Evolutionary conservation across 2,113 vertebrate genomes (phyloP), one percentile per base, ranked within the genome.

Genomic region (Syngnathus floridae): DNA sequence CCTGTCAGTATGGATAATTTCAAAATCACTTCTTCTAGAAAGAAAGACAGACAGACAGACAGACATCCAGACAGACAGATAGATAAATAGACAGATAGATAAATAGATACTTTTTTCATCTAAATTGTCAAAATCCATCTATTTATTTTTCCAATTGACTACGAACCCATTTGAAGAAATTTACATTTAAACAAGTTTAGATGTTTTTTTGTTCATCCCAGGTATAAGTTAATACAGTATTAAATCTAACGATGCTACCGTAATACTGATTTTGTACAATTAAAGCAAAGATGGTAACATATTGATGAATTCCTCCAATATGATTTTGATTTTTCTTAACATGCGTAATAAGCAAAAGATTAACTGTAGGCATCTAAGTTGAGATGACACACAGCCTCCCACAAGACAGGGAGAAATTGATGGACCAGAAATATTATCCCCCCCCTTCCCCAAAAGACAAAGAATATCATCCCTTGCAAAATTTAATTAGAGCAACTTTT

Each of bases 361-460:
- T 31, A 56, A 56, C 26, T 56, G 14, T 14, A 56, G 54, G 13
- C 12, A 35, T 26, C 43, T 31, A 46, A 67, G 43, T n/a, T 43
- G 55, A 77, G 64, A 69, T 86, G 66, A 73, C 71, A 74, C 72
- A 82, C 79, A 61, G 58, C 2, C 49, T 61, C 35, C 62, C 1
- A n/a, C 73, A 63, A 1, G 73, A 56, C 26, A 14, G 26, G 31
- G 13, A 35, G 11, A 57, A 71, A 31, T 1, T 62, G 19, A 55
- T 63, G 45, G 46, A 64, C 4, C 58, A 62, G 41, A 71, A 31
- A 70, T 61, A 56, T 35, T 45, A 52, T 1, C 1, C 22, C 22
- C n/a, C 51, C n/a, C 9, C 9, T 11, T 14, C 13, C 2, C 5
- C 22, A 31, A 26, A 22, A 31, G 14, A 14, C 9, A 26, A 26